Conservation (phyloP, 1,140 invertebrate species). For the Diorhabda carinulata region DNA sequence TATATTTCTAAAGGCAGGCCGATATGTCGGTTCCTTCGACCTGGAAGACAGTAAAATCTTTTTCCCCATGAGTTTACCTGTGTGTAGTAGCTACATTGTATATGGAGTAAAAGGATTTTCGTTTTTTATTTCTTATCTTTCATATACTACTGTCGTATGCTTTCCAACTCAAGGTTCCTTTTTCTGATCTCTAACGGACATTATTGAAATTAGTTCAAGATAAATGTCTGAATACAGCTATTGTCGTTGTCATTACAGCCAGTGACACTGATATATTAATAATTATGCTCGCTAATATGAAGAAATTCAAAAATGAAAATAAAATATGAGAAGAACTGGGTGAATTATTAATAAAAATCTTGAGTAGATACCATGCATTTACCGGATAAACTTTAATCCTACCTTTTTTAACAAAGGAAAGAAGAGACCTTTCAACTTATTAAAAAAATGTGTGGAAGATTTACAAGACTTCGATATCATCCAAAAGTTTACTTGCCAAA, state of each 20-base stretch:
- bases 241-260: constrained; percentile 22
- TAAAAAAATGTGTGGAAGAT: constrained; percentile 18
- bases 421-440: constrained; percentile 4
- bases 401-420: constrained; percentile 15
- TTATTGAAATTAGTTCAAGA: too few relatives aligned
- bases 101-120: too few relatives aligned
- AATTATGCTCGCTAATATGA: constrained; percentile 12
- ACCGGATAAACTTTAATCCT: constrained; percentile 29
- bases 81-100: too few relatives aligned
- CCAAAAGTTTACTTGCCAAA: constrained; percentile 21
- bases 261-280: constrained; percentile 34
- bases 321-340: constrained; percentile 18
- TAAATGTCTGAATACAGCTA: too few relatives aligned
- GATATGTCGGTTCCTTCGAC: too few relatives aligned
- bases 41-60: too few relatives aligned
- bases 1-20: too few relatives aligned
- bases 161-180: too few relatives aligned
- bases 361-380: constrained; percentile 20
- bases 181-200: too few relatives aligned
- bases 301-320: constrained; percentile 29
- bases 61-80: too few relatives aligned
- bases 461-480: constrained; percentile 23
- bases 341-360: constrained; percentile 22
- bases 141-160: too few relatives aligned
- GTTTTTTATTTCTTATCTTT: too few relatives aligned